Evolutionary conservation across 2,888 invertebrate genomes (phyloP).

Genomic region (Drosophila gaucha): DNA sequence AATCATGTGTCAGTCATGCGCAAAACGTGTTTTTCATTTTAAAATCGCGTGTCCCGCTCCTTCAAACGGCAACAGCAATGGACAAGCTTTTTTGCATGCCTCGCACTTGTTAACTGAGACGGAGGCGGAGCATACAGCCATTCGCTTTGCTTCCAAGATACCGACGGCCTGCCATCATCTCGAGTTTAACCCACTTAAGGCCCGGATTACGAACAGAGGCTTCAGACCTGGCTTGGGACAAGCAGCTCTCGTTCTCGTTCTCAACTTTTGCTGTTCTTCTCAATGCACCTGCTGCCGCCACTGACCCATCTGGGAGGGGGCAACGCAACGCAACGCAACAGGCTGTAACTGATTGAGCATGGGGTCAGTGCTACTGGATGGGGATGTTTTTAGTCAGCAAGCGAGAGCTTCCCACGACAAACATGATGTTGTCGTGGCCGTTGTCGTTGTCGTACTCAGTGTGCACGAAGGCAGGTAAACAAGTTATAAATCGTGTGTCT

Average conservation of each 20-base stretch:
- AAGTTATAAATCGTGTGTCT: conserved; percentile 80
- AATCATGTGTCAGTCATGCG: conserved; percentile 79
- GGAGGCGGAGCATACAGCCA: conserved; percentile 81
- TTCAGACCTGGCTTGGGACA: conserved; percentile 30
- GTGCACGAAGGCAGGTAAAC: conserved; percentile 81
- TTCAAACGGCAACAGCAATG: conserved; percentile 42
- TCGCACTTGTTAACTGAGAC: conserved; percentile 72
- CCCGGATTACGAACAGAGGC: conserved; percentile 15
- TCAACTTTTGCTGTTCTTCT: conserved; percentile 11
- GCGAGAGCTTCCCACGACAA: conserved; percentile 51
- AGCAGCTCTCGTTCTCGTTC: conserved; percentile 23
- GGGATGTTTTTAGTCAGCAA: conserved; percentile 63
- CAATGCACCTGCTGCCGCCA: conserved; percentile 42
- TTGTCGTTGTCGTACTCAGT: conserved; percentile 29
- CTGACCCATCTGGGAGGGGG: conserved; percentile 2
- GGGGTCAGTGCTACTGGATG: conserved; percentile 41
- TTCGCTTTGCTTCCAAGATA: conserved; percentile 51
- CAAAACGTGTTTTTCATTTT: conserved; percentile 79
- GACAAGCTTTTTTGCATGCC: conserved; percentile 69
- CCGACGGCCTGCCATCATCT: conserved; percentile 50
- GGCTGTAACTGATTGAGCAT: conserved; percentile 51
- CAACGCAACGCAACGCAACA: conserved; percentile 61
- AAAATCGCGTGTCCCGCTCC: conserved; percentile 73
- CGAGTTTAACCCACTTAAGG: conserved; percentile 28
- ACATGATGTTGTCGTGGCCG: conserved; percentile 15